Base-by-base conservation (phyloP, 2,888 invertebrate species). In the Metopia argyrocephala region DNA sequence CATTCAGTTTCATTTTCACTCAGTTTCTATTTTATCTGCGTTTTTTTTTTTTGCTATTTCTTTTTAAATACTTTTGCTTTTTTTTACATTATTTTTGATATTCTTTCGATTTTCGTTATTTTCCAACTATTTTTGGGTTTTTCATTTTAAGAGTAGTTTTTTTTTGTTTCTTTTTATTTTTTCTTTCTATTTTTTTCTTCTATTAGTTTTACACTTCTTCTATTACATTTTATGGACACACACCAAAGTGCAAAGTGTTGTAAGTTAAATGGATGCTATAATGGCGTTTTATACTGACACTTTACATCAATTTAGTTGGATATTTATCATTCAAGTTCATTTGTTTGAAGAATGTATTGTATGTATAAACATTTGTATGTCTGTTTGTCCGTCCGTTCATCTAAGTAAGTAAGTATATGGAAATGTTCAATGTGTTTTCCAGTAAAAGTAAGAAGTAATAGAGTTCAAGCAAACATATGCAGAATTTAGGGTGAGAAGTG, bases 211-310 rank as follows among this genome's bases (percentile, higher is more conserved):
- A 45, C 61, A 52, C 45, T 70, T 5, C 20, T 62, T 45, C 38
- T 64, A 57, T 21, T 61, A 54, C 48, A 28, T 71, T 64, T 62
- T 82, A 74, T 76, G 79, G 81, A 81, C 83, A 78, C 76, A 76
- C 61, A 76, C 84, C 86, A 87, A 87, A 87, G 87, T 87, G 87
- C 87, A 87, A 87, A 87, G 84, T 86, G 87, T 85, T 87, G 87
- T 87, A 87, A 87, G 87, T 87, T 87, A 86, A 87, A 87, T 87
- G 87, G 87, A 85, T 85, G 85, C 85, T 85, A 86, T 87, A 87
- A 87, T 87, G 87, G 87, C 86, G 78, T 83, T 85, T 82, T 78
- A 78, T 83, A 76, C 83, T 83, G 80, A 78, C 80, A 83, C 76
- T 80, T 81, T 74, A 68, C 78, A 78, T 79, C 82, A 82, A 73